These are phyloP conservation scores for Bothrops jararaca DNA, from an alignment of 2,113 vertebrate species.

Conservation along the genomic window DNA sequence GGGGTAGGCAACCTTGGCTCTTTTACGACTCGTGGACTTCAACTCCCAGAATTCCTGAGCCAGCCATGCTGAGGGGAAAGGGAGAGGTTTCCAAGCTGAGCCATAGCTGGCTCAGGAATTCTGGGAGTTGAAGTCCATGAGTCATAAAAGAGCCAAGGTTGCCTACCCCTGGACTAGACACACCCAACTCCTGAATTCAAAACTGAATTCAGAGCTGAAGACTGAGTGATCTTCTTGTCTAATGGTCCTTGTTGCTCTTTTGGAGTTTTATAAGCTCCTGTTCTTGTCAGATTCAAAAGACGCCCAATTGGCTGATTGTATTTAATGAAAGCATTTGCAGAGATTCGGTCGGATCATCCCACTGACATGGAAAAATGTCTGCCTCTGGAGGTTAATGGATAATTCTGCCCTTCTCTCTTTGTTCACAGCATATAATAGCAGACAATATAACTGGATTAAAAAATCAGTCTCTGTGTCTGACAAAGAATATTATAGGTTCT, in stretches of 20 bases:
- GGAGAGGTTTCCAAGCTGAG: no score
- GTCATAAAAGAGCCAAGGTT: no score
- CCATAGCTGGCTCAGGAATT: no score
- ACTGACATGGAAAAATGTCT: neutral
- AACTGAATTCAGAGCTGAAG: neutral
- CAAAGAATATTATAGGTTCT: neutral
- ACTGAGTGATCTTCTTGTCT: neutral
- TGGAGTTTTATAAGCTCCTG: neutral
- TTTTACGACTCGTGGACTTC: no score
- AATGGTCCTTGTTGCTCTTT: neutral
- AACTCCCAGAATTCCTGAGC: no score
- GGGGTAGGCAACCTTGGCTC: no score
- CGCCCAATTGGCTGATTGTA: neutral
- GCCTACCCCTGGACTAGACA: no score
- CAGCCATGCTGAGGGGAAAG: no score
- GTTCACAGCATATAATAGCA: neutral
- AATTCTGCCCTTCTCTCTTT: neutral
- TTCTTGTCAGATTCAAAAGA: neutral
- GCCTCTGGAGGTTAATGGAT: neutral
- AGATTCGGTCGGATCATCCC: neutral
- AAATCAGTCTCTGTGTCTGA: neutral
- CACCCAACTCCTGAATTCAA: neutral
- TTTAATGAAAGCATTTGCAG: neutral
- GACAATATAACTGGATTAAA: neutral
- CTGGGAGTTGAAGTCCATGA: no score